Evolutionary conservation across 2,113 vertebrate genomes (phyloP).

Genomic region (Pimephales promelas): DNA sequence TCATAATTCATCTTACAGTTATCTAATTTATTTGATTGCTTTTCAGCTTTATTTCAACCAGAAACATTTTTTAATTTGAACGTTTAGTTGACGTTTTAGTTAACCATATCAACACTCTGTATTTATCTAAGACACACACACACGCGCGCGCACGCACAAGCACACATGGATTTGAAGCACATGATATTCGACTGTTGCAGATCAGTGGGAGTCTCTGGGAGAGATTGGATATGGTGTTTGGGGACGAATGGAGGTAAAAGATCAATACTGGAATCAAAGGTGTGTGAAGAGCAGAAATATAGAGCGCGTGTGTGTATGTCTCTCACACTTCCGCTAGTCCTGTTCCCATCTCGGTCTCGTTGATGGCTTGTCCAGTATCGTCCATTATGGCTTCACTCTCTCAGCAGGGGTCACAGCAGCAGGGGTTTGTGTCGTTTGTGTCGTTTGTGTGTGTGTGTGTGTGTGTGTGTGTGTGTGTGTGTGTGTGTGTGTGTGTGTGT

Average conservation of each 20-base stretch:
- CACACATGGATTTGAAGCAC: conserved; percentile 10
- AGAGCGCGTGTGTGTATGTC: background rate
- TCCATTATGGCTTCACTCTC: conserved; percentile 29
- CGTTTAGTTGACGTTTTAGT: too few relatives aligned
- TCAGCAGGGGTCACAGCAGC: conserved; percentile 22
- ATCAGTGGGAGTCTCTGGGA: conserved; percentile 1
- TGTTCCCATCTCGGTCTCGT: background rate
- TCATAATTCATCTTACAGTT: too few relatives aligned
- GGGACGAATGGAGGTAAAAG: background rate
- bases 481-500: too few relatives aligned
- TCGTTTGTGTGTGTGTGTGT: too few relatives aligned
- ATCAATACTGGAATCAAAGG: conserved; percentile 25
- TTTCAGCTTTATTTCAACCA: too few relatives aligned
- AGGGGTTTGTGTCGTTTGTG: too few relatives aligned
- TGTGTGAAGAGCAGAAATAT: conserved; percentile 3
- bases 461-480: too few relatives aligned
- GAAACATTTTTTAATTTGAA: too few relatives aligned
- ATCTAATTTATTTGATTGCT: too few relatives aligned
- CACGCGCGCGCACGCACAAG: background rate
- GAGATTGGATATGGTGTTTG: conserved; percentile 13
- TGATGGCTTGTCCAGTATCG: conserved; percentile 16
- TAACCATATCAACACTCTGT: too few relatives aligned
- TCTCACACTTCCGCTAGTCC: background rate
- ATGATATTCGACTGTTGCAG: too few relatives aligned
- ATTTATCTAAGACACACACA: conserved; percentile 7